These are phyloP conservation scores for Sturnira hondurensis DNA, from an alignment of 2,113 vertebrate species.

Conservation along the genomic window DNA sequence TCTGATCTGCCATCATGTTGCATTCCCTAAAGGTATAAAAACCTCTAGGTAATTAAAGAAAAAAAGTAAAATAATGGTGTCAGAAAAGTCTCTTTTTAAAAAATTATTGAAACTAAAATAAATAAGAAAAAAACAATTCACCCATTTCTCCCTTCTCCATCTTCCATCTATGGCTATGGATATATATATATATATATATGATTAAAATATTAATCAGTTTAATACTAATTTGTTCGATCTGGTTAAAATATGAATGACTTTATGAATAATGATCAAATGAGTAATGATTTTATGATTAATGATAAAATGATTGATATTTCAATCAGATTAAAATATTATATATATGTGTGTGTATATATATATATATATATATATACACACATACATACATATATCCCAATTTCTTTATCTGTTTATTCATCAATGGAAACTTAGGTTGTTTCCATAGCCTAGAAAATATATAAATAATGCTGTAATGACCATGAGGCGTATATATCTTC, in stretches of 20 bases:
- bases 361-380: too few species aligned
- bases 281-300: too few species aligned
- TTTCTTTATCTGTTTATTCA: neutral
- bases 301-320: too few species aligned
- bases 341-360: too few species aligned
- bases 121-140: neutral
- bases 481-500: neutral
- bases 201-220: too few species aligned
- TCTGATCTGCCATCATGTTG: neutral
- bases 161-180: neutral
- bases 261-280: too few species aligned
- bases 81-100: neutral
- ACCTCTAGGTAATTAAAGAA: neutral
- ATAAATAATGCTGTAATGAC: neutral
- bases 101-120: neutral
- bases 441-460: neutral
- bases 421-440: neutral
- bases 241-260: too few species aligned
- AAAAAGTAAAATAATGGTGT: neutral
- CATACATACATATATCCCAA: too few species aligned
- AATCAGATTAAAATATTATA: too few species aligned
- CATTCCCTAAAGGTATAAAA: neutral
- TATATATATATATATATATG: too few species aligned
- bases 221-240: too few species aligned
- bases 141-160: neutral